Base-by-base conservation (phyloP, 1,140 invertebrate species). In the Papilio helenus region DNA sequence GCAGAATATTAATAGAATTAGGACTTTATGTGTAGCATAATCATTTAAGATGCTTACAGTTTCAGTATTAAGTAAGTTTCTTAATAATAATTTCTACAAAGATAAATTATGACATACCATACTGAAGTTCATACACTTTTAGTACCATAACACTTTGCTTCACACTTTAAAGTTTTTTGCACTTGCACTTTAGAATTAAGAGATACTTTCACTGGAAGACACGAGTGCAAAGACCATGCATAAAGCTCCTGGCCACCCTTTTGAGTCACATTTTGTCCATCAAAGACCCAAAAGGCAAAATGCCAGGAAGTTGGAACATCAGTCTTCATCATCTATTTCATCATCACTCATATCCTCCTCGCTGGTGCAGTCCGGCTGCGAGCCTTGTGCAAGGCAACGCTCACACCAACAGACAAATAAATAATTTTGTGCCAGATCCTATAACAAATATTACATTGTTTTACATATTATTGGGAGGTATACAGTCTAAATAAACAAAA, bases 361-460 rank as follows among this genome's bases (percentile, higher is more conserved):
- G 80, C 98, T 98, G 39, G 98, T 99, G 29, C 97, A 95, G 92
- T 99, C 97, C 0, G 97, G 96, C 87, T 99, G 96, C 68, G 96
- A 95, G 2, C 95, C 94, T 93, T 99, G 96, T 14, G 92, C 86
- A 73, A 96, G 86, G 93, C 99, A 99, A 88, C 97, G 98, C 10
- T 95, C 90, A 92, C 99, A 99, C 51, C 95, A 94, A 90, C 98
- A 99, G 7, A 94, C 92, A 88, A 99, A 99, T 1, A 99, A 95
- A 87, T 99, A 99, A 93, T 99, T 98, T 79, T 98, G 71, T 39
- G 71, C 29, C 68, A 78, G 39, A 76, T 58, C n/a, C 80, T 58
- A 29, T 51, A 79, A 55, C 16, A 76, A 71, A 34, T 68, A 68
- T 78, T 74, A 79, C 58, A 72, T 42, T 14, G 7, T 9, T 46